Evolutionary conservation across 2,888 invertebrate genomes (phyloP), one percentile per base, ranked within the genome.

Genomic region (Meteorus colon): DNA sequence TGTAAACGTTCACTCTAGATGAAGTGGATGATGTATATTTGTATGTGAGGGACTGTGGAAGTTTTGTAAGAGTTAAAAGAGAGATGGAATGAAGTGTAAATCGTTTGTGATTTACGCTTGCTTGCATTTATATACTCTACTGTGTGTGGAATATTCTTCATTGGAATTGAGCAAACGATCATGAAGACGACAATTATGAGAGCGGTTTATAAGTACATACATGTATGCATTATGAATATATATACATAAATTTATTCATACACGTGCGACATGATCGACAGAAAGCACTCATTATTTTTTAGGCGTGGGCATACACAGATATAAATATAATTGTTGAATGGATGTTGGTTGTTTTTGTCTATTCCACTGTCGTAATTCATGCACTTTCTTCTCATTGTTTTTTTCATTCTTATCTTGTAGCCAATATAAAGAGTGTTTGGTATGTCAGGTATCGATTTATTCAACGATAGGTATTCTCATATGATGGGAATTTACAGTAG

Each of bases 381-480:
- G 37, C 12, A 62, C 41, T 65, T 65, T 37, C 65, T 37, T 65
- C 19, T 37, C n/a, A 55, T 65, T 65, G 41, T 65, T 65, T 65
- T 65, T 16, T 41, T 8, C 19, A 37, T 65, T 19, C 1, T 4
- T 37, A 24, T 37, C 34, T 65, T 41, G 65, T n/a, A 41, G 41
- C 37, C 41, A 65, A 16, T 41, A 12, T 65, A 19, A 37, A 65
- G 34, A 65, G 41, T 41, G n/a, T 16, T 55, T 55, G 55, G 48
- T n/a, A 48, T 48, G 16, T 48, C n/a, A 48, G 48, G n/a, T 62
- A 62, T 24, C 14, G 24, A 62, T 29, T 41, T 41, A 19, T 62
- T 12, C 4, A 62, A 8, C 19, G 60, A 62, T 12, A 29, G 14
- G 31, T 62, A 14, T n/a, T 16, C 31, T 34, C 31, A 34, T 24